These are phyloP conservation scores for Anhinga rufa DNA, from an alignment of 2,113 vertebrate genomes.

Conservation along the genomic window DNA sequence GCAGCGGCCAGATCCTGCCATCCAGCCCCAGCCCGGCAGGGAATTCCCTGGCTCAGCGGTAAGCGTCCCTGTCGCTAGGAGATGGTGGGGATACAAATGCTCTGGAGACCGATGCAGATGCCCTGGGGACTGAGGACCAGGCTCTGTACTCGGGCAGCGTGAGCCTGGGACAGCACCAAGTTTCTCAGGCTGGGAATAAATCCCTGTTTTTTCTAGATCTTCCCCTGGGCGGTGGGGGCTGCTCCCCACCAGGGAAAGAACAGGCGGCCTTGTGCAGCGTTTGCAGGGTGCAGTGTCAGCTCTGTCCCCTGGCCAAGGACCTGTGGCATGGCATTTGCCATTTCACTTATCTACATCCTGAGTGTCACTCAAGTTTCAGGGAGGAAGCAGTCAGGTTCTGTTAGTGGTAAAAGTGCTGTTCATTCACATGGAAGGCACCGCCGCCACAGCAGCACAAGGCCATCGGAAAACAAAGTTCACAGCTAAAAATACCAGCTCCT, in stretches of 20 bases:
- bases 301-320: neutral
- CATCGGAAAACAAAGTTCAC: neutral
- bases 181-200: neutral
- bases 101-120: neutral
- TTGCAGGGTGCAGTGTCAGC: neutral
- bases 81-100: neutral
- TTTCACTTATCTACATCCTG: neutral
- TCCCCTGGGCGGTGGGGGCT: neutral
- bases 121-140: neutral
- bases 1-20: neutral
- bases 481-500: neutral
- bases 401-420: neutral
- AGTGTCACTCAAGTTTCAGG: neutral
- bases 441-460: neutral
- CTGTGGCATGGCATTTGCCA: neutral
- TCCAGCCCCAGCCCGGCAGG: neutral
- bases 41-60: neutral
- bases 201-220: neutral
- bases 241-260: neutral
- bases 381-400: neutral
- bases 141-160: neutral
- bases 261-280: fast-evolving
- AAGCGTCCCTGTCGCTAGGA: neutral
- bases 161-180: neutral
- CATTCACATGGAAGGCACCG: fast-evolving